These are phyloP conservation scores for Dolichotis patagonum DNA, from an alignment of 2,113 vertebrate species.

Conservation along the genomic window DNA sequence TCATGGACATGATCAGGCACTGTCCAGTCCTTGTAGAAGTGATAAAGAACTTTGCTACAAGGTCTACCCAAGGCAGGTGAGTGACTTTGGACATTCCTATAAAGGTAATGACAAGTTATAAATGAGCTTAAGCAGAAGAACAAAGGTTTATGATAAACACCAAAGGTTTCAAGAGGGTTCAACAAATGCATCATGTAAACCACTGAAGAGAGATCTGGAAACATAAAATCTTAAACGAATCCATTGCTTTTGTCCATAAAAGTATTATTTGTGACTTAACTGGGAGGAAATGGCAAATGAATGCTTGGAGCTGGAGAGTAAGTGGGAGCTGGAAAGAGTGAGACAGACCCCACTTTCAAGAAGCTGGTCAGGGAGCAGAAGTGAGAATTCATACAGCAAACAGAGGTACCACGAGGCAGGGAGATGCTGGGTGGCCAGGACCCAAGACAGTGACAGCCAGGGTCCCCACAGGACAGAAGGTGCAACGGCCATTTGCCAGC, in stretches of 20 bases:
- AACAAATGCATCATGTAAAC: neutral
- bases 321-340: neutral
- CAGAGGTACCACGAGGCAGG: neutral
- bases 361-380: neutral
- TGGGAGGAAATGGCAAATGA: neutral
- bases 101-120: neutral
- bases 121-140: neutral
- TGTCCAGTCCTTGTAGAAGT: neutral
- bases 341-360: neutral
- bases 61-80: neutral
- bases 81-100: neutral
- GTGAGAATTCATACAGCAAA: neutral
- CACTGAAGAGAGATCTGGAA: neutral
- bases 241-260: neutral
- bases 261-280: neutral
- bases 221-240: neutral
- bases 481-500: rapidly evolving
- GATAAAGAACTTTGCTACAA: neutral
- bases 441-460: neutral
- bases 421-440: neutral
- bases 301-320: neutral
- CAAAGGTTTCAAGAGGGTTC: neutral
- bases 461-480: neutral
- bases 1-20: neutral
- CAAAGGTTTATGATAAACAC: neutral